Evolutionary conservation across 1,140 invertebrate species (phyloP).

Genomic region (Trypoxylus dichotomus): DNA sequence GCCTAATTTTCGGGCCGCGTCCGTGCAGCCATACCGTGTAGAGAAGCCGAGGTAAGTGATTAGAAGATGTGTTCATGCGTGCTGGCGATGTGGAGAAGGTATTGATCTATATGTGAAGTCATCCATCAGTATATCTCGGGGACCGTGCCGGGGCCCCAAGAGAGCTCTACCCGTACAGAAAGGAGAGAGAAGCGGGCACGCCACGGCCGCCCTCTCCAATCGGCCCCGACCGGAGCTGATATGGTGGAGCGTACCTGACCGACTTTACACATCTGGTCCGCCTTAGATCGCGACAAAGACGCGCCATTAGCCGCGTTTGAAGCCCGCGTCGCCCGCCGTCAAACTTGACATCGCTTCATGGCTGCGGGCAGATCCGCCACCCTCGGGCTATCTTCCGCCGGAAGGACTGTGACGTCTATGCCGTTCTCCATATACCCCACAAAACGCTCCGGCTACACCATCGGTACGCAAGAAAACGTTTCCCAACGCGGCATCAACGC

Average conservation of each 20-base stretch:
- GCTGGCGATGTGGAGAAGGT: slow-evolving; percentile 41
- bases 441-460: neutral
- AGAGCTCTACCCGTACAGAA: neutral
- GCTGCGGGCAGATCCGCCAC: slow-evolving; percentile 45
- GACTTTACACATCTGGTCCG: slow-evolving; percentile 36
- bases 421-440: neutral
- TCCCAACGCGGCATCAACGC: neutral
- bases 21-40: neutral
- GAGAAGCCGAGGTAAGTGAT: slow-evolving; percentile 10
- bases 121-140: slow-evolving; percentile 49
- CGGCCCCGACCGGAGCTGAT: slow-evolving; percentile 17
- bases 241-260: slow-evolving; percentile 8
- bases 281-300: slow-evolving; percentile 42
- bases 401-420: slow-evolving; percentile 30
- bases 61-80: slow-evolving; percentile 43
- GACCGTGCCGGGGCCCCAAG: slow-evolving; percentile 38
- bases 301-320: slow-evolving; percentile 47
- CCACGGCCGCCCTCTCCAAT: neutral
- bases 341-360: slow-evolving; percentile 48
- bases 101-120: slow-evolving; percentile 51
- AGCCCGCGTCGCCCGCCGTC: slow-evolving; percentile 43
- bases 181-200: neutral
- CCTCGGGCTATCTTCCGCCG: slow-evolving; percentile 44
- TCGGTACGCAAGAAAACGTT: neutral
- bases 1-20: slow-evolving; percentile 3